A percentile compares a stretch with the other conserved stretches of the same genome.
phyloP scores from a whole-genome alignment of 2,888 invertebrate genomes.

The Stenoptilia bipunctidactyla region DNA sequence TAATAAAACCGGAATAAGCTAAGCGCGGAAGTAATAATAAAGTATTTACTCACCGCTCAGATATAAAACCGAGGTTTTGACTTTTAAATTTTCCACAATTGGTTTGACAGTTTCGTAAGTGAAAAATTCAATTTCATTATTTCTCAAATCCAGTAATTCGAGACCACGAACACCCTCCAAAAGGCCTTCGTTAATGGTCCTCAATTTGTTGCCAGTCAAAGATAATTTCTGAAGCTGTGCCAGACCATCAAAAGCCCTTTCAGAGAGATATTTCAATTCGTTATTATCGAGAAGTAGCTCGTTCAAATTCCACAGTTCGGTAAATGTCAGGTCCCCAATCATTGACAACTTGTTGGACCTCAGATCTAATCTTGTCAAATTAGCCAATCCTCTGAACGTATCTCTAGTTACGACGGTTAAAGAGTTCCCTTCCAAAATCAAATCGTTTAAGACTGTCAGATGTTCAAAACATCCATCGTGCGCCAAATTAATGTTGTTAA shows the following conservation, averaged over 20 bases:
- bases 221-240: slow-evolving; percentile 79
- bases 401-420: slow-evolving; percentile 81
- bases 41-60: slow-evolving; percentile 43
- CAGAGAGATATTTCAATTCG: slow-evolving; percentile 79
- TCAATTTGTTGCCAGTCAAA: slow-evolving; percentile 83
- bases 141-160: slow-evolving; percentile 81
- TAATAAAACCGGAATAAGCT: too few relatives aligned
- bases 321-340: slow-evolving; percentile 84
- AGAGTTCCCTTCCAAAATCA: slow-evolving; percentile 84
- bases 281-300: slow-evolving; percentile 80
- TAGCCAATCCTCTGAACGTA: slow-evolving; percentile 81
- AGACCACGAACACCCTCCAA: slow-evolving; percentile 81
- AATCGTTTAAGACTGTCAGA: slow-evolving; percentile 78
- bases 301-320: slow-evolving; percentile 80
- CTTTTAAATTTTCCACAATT: slow-evolving; percentile 80
- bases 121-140: slow-evolving; percentile 82
- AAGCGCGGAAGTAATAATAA: too few relatives aligned
- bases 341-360: slow-evolving; percentile 81
- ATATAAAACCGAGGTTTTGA: slow-evolving; percentile 56
- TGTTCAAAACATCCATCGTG: slow-evolving; percentile 89
- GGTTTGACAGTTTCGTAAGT: slow-evolving; percentile 82
- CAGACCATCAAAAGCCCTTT: slow-evolving; percentile 83
- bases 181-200: slow-evolving; percentile 78
- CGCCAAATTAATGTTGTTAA: slow-evolving; percentile 86
- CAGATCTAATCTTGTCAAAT: slow-evolving; percentile 80